These are phyloP conservation scores for Geotrupes spiniger DNA, from an alignment of 2,888 invertebrate species.

Conservation along the genomic window DNA sequence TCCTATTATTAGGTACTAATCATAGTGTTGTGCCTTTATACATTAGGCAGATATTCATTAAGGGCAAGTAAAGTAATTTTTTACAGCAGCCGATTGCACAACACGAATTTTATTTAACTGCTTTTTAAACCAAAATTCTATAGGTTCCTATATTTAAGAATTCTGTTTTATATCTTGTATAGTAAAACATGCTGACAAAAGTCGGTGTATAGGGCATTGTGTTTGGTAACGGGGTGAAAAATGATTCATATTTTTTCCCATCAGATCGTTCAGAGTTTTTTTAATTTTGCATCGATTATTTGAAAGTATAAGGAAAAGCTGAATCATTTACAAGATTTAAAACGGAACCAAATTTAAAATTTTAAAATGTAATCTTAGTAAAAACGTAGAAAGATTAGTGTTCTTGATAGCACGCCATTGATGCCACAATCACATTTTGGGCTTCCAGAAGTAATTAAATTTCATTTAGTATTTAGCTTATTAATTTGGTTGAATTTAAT, in stretches of 20 bases:
- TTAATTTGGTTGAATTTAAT: constrained; percentile 1
- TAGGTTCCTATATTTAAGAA: too few species aligned
- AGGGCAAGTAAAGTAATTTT: not conserved
- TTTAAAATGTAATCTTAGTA: not conserved
- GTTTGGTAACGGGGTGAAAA: too few species aligned
- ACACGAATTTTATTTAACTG: not conserved
- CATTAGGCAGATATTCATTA: constrained; percentile 6
- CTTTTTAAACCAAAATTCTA: too few species aligned
- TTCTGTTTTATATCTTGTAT: too few species aligned
- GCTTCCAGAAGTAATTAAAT: constrained; percentile 39
- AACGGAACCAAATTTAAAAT: too few species aligned
- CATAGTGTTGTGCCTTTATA: constrained; percentile 40
- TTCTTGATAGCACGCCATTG: not conserved
- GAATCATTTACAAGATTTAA: too few species aligned
- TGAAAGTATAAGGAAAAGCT: too few species aligned
- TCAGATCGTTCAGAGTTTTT: too few species aligned
- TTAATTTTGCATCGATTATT: too few species aligned
- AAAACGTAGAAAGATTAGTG: not conserved
- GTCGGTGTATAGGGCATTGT: too few species aligned
- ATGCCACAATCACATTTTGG: constrained; percentile 43
- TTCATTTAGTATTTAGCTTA: constrained; percentile 9
- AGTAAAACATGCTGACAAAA: too few species aligned
- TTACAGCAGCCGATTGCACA: not conserved
- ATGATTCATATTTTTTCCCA: too few species aligned
- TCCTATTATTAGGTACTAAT: constrained; percentile 21